Percentiles rank a stretch among this genome's conserved stretches.
phyloP scores from a whole-genome alignment of 2,888 invertebrate species.

The Hypercompe scribonia region DNA sequence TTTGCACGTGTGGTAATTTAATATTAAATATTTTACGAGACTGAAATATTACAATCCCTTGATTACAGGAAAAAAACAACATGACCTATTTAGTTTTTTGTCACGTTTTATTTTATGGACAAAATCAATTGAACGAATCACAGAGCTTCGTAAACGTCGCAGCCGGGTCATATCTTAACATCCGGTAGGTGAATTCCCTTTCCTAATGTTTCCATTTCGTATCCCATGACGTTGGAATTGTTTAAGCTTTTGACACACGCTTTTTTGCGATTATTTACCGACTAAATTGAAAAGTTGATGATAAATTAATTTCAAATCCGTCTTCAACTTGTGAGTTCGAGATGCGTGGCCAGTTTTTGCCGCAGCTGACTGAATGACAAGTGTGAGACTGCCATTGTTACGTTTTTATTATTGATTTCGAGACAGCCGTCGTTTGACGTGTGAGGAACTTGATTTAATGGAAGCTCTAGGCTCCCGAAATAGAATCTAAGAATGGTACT shows the following conservation, averaged over 20 bases:
- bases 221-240: conserved; percentile 58
- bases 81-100: background rate
- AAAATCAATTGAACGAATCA: conserved; percentile 58
- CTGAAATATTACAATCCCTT: conserved; percentile 21
- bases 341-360: conserved; percentile 38
- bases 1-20: conserved; percentile 24
- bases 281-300: conserved; percentile 36
- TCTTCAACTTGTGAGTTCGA: conserved; percentile 35
- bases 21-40: conserved; percentile 30
- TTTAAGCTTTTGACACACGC: conserved; percentile 59
- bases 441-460: conserved; percentile 46
- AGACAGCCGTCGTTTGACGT: conserved; percentile 27
- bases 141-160: conserved; percentile 65
- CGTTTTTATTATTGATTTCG: conserved; percentile 27
- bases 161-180: conserved; percentile 68
- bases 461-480: conserved; percentile 69
- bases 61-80: background rate
- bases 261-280: conserved; percentile 23
- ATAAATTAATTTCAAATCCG: conserved; percentile 22
- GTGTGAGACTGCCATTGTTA: conserved; percentile 36
- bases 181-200: conserved; percentile 71
- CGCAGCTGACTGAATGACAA: conserved; percentile 20
- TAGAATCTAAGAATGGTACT: conserved; percentile 78
- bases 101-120: conserved; percentile 21
- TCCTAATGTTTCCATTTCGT: conserved; percentile 62